phyloP scores from a whole-genome alignment of 1,140 invertebrate species.

The Philotrypesis tridentata region DNA sequence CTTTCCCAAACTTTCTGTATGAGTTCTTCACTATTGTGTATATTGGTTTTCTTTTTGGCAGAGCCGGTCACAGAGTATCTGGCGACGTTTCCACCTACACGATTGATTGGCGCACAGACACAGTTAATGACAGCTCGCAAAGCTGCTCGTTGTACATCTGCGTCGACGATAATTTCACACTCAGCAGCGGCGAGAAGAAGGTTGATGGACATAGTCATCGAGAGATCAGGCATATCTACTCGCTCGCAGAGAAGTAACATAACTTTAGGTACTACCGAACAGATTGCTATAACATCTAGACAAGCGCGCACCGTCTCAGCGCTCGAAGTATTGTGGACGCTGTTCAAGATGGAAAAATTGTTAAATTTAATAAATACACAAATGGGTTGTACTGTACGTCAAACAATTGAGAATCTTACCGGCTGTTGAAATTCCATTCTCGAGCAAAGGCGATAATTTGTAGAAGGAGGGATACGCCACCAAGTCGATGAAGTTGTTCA shows the following conservation, averaged over 20 bases:
- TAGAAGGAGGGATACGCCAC: conserved; percentile 87
- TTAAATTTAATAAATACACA: no score
- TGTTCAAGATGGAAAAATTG: conserved; percentile 52
- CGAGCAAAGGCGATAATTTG: conserved; percentile 92
- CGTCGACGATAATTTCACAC: conserved; percentile 90
- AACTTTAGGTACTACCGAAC: conserved; percentile 90
- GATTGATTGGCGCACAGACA: conserved; percentile 91
- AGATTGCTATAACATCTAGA: conserved; percentile 91
- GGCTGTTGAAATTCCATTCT: conserved; percentile 93
- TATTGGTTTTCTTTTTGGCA: conserved; percentile 82
- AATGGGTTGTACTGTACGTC: no score
- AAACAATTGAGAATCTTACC: conserved; percentile 77
- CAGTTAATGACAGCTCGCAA: conserved; percentile 92
- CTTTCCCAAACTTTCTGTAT: conserved; percentile 95
- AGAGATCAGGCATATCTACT: conserved; percentile 84
- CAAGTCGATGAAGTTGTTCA: conserved; percentile 87
- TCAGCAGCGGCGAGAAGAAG: conserved; percentile 90
- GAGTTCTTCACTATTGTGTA: conserved; percentile 87
- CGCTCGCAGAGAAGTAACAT: conserved; percentile 87
- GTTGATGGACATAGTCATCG: conserved; percentile 82
- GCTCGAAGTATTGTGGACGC: conserved; percentile 73
- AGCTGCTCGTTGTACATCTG: conserved; percentile 93
- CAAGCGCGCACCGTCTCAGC: conserved; percentile 92
- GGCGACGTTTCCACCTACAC: conserved; percentile 79
- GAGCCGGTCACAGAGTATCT: conserved; percentile 79